phyloP scores from a whole-genome alignment of 2,888 invertebrate genomes.

The Macrophya alboannulata region DNA sequence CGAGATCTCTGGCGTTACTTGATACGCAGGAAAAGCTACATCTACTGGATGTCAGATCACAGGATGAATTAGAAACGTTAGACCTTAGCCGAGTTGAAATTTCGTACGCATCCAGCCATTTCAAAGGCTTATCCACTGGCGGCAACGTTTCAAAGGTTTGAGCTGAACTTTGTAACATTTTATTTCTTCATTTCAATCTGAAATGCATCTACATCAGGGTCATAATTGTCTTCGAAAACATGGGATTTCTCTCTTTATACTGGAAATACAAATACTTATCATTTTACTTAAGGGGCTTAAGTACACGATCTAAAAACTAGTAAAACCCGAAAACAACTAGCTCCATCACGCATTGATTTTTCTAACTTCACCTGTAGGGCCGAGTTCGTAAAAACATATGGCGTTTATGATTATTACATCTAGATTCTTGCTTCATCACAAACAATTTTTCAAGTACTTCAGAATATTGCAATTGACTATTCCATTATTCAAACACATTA shows the following conservation, averaged over 20 bases:
- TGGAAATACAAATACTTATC: background rate
- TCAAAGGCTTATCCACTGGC: conserved; percentile 96
- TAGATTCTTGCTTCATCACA: no score
- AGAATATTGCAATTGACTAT: no score
- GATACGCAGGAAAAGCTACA: conserved; percentile 94
- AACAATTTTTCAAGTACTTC: no score
- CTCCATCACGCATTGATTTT: no score
- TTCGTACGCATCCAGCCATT: conserved; percentile 93
- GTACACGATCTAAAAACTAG: no score
- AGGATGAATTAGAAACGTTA: conserved; percentile 92
- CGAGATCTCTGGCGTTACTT: conserved; percentile 91
- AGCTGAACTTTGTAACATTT: background rate
- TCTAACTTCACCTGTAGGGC: no score
- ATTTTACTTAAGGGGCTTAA: no score
- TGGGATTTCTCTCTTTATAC: background rate
- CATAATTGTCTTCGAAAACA: background rate
- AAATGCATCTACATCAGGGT: background rate
- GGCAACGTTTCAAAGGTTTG: conserved; percentile 89
- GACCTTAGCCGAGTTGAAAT: conserved; percentile 91
- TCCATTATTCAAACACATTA: no score
- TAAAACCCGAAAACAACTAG: no score
- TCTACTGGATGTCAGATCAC: conserved; percentile 93
- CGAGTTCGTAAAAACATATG: no score
- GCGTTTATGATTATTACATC: no score
- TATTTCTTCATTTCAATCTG: background rate